Percentiles rank a stretch among this genome's conserved stretches.
Evolutionary conservation across 2,113 vertebrate species (phyloP).

Genomic region (Psittacula cyanocephala): DNA sequence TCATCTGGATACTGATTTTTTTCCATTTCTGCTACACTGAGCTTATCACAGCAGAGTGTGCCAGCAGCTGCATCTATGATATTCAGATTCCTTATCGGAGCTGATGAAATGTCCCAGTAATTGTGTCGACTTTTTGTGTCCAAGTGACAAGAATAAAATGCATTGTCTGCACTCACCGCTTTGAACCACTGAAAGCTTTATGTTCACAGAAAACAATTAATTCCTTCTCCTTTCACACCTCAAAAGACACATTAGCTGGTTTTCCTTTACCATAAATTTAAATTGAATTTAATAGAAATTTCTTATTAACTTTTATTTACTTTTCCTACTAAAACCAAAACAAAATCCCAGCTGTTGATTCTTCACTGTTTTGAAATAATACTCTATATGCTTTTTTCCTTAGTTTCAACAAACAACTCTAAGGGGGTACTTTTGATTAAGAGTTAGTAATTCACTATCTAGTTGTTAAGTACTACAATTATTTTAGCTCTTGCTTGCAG

Average conservation of each 20-base stretch:
- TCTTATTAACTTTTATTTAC: not conserved
- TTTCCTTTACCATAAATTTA: not conserved
- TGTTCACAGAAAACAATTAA: not conserved
- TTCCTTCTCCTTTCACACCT: not conserved
- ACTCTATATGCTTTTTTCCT: not conserved
- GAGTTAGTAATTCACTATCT: not conserved
- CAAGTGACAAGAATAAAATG: slow-evolving; percentile 40
- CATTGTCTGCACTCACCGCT: not conserved
- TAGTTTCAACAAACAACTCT: not conserved
- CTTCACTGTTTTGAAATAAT: not conserved
- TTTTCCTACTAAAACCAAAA: not conserved
- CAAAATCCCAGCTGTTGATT: not conserved
- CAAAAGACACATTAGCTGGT: not conserved
- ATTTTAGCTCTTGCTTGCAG: not conserved
- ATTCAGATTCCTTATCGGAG: slow-evolving; percentile 13
- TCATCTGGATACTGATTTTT: not conserved
- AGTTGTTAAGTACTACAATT: not conserved
- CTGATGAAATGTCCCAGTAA: slow-evolving; percentile 36
- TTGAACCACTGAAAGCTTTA: not conserved
- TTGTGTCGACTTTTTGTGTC: not conserved
- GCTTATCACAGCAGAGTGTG: slow-evolving; percentile 5
- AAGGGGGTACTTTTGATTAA: not conserved
- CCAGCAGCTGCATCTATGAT: slow-evolving; percentile 7
- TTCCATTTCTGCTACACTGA: slow-evolving; percentile 21
- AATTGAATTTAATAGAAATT: not conserved